Conservation (phyloP, 2,888 invertebrate species). For the Cenopis cana region DNA sequence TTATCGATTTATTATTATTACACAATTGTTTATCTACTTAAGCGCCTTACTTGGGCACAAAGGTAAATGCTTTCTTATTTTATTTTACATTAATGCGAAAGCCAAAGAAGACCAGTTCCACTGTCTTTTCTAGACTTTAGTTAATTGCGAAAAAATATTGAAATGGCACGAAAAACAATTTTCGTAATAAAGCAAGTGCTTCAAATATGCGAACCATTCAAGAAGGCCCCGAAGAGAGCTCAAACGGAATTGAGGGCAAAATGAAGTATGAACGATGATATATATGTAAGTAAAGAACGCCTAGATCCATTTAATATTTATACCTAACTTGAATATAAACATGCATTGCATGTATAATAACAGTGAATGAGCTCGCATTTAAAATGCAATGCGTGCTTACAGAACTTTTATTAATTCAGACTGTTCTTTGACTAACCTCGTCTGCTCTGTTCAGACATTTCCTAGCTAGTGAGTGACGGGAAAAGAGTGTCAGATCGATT, state of each 20-base stretch:
- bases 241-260: not conserved
- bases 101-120: too few relatives aligned
- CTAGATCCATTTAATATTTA: slow-evolving; percentile 3
- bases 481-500: too few relatives aligned
- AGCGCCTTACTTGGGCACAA: too few relatives aligned
- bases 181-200: not conserved
- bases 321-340: slow-evolving; percentile 1
- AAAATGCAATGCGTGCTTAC: slow-evolving; percentile 10
- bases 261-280: not conserved
- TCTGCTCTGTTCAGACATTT: not conserved
- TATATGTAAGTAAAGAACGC: slow-evolving; percentile 3
- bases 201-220: not conserved
- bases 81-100: too few relatives aligned
- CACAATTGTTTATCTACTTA: too few relatives aligned
- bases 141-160: not conserved
- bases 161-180: too few relatives aligned
- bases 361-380: slow-evolving; percentile 1
- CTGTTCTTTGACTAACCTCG: not conserved
- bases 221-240: not conserved
- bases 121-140: not conserved
- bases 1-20: too few relatives aligned
- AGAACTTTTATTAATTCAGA: slow-evolving; percentile 7
- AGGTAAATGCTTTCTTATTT: too few relatives aligned
- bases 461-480: not conserved
- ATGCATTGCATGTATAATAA: slow-evolving; percentile 2